Percentiles rank a stretch among this genome's conserved stretches.
phyloP scores from a whole-genome alignment of 2,113 vertebrate genomes.

The Felis catus region DNA sequence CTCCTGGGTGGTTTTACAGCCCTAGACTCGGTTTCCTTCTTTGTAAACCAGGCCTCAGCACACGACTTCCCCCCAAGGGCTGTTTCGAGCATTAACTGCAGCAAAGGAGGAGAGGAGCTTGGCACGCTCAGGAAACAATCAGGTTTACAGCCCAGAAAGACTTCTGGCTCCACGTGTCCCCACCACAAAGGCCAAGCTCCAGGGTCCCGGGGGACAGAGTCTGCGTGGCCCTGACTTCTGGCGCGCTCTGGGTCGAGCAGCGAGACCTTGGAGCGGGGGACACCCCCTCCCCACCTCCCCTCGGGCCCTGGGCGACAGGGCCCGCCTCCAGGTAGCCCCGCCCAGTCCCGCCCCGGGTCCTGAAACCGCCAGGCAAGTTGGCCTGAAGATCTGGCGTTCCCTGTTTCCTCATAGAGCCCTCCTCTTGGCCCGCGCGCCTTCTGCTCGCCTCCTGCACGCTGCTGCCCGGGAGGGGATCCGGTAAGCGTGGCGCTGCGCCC shows the following conservation, averaged over 20 bases:
- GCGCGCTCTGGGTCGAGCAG: not conserved
- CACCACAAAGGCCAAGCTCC: fast-evolving
- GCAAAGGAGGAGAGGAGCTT: no score
- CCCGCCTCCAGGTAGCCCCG: not conserved
- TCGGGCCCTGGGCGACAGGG: no score
- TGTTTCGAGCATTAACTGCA: no score
- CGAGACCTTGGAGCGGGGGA: fast-evolving
- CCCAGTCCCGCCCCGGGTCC: not conserved
- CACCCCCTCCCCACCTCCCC: not conserved
- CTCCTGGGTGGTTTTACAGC: no score
- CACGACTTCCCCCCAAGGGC: not conserved
- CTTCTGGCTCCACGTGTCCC: fast-evolving
- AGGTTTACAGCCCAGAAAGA: not conserved
- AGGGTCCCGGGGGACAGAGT: fast-evolving
- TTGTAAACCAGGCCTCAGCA: not conserved
- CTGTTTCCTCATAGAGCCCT: not conserved
- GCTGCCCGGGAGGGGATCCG: not conserved
- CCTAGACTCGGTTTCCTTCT: not conserved
- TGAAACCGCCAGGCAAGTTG: not conserved
- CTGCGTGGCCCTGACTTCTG: not conserved
- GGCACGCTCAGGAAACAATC: not conserved
- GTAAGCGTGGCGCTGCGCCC: not conserved
- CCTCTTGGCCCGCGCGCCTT: fast-evolving
- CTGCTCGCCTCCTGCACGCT: not conserved
- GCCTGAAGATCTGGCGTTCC: fast-evolving